These are phyloP conservation scores for Hypothenemus hampei DNA, from an alignment of 1,140 invertebrate genomes.

Conservation along the genomic window DNA sequence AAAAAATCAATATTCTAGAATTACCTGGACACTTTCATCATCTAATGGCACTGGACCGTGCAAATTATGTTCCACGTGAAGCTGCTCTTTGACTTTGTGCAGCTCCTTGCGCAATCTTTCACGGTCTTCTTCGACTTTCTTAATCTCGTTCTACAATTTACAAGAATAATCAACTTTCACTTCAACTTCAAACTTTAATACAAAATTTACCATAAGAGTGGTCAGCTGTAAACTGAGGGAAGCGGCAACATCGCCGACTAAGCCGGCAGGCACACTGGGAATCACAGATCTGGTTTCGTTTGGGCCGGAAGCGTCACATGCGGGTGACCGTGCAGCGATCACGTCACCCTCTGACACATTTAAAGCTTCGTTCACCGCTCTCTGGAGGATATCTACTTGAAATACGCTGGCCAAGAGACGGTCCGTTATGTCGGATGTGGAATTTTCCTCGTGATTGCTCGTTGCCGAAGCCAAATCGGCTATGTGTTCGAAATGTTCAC, in stretches of 20 bases:
- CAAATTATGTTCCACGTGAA: conserved; percentile 54
- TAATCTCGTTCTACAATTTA: conserved; percentile 59
- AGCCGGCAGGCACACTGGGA: conserved; percentile 48
- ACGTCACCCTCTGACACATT: conserved; percentile 50
- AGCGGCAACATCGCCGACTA: conserved; percentile 50
- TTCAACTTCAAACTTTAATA: not conserved
- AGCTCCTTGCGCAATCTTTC: conserved; percentile 67
- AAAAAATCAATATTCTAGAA: not conserved
- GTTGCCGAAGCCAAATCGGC: conserved; percentile 57
- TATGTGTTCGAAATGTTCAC: conserved; percentile 62
- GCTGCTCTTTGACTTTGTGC: conserved; percentile 63
- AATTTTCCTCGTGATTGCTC: not conserved
- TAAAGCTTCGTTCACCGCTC: conserved; percentile 49
- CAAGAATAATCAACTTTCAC: conserved; percentile 1
- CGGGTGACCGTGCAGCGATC: conserved; percentile 35
- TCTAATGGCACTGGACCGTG: conserved; percentile 31
- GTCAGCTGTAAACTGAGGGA: conserved; percentile 55
- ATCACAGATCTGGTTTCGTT: conserved; percentile 5
- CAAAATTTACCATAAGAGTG: conserved; percentile 55
- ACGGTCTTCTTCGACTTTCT: conserved; percentile 69
- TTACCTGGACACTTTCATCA: conserved; percentile 20
- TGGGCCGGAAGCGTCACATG: conserved; percentile 26
- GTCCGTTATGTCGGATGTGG: conserved; percentile 44
- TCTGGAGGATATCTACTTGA: conserved; percentile 50
- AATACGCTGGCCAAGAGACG: conserved; percentile 66